A percentile compares a stretch with the other conserved stretches of the same genome.
Evolutionary conservation across 37 sponge, comb jelly and placozoan species (phyloP).

Genomic region (Aplysina aerophoba): DNA sequence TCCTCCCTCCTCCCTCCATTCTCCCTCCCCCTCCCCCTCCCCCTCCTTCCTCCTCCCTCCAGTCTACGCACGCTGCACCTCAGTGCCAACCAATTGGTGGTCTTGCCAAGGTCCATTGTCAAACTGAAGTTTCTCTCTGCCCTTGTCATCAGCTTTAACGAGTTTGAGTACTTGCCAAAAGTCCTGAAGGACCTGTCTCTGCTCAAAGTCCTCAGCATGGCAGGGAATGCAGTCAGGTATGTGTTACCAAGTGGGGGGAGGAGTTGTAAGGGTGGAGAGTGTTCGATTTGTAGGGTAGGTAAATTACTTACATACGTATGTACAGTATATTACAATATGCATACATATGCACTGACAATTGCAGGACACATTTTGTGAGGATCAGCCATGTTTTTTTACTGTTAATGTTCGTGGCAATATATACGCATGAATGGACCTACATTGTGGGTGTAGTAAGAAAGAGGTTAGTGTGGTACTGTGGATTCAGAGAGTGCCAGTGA

Average conservation of each 20-base stretch:
- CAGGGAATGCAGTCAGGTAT: constrained; percentile 80
- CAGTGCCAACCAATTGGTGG: constrained; percentile 72
- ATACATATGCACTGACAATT: too few relatives aligned
- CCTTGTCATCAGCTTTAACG: constrained; percentile 83
- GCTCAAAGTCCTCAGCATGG: constrained; percentile 59
- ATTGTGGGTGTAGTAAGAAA: too few relatives aligned
- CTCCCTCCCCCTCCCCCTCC: constrained; percentile 35
- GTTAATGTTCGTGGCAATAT: too few relatives aligned
- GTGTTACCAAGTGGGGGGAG: not conserved
- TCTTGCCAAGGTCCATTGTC: constrained; percentile 60
- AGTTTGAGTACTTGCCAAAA: constrained; percentile 61
- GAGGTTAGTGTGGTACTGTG: too few relatives aligned
- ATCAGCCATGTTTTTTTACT: too few relatives aligned
- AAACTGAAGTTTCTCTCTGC: constrained; percentile 56
- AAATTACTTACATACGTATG: not conserved
- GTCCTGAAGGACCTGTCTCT: constrained; percentile 50
- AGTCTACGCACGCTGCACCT: constrained; percentile 80
- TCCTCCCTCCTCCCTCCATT: constrained; percentile 25
- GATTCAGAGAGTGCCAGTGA: too few relatives aligned
- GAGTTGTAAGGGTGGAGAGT: not conserved
- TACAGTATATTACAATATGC: not conserved
- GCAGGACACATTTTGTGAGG: too few relatives aligned
- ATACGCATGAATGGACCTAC: too few relatives aligned
- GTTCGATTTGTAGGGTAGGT: not conserved
- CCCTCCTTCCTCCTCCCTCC: not conserved